These are phyloP conservation scores for Hippocampus abdominalis DNA, from an alignment of 2,113 vertebrate species.

Conservation along the genomic window DNA sequence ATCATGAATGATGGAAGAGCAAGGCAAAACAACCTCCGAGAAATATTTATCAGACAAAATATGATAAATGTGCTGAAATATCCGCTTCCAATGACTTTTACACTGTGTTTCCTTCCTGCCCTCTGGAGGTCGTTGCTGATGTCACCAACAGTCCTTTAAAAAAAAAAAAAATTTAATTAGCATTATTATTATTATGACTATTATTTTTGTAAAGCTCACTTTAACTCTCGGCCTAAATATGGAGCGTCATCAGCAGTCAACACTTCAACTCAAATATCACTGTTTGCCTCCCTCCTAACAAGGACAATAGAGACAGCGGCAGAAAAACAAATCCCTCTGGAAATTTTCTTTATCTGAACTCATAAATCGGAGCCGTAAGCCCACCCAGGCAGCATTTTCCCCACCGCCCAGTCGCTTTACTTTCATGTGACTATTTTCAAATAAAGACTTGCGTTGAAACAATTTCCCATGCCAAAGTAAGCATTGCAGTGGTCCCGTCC, in stretches of 20 bases:
- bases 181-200: too few relatives aligned
- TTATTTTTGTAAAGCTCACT: not conserved
- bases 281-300: not conserved
- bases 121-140: not conserved
- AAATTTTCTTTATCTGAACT: conserved; percentile 36
- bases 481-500: not conserved
- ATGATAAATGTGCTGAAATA: not conserved
- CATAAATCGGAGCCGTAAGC: conserved; percentile 18
- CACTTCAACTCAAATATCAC: not conserved
- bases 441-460: conserved; percentile 23
- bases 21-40: not conserved
- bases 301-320: not conserved
- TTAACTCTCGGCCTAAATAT: not conserved
- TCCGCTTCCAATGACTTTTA: not conserved
- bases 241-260: not conserved
- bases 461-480: not conserved
- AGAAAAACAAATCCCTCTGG: conserved; percentile 1
- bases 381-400: conserved; percentile 38
- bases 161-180: too few relatives aligned
- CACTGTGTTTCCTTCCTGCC: not conserved
- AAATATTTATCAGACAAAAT: not conserved
- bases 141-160: not conserved
- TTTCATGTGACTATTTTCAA: conserved; percentile 33
- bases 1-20: not conserved
- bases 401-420: conserved; percentile 22